phyloP scores from a whole-genome alignment of 1,140 invertebrate genomes.

The Cydia strobilella region DNA sequence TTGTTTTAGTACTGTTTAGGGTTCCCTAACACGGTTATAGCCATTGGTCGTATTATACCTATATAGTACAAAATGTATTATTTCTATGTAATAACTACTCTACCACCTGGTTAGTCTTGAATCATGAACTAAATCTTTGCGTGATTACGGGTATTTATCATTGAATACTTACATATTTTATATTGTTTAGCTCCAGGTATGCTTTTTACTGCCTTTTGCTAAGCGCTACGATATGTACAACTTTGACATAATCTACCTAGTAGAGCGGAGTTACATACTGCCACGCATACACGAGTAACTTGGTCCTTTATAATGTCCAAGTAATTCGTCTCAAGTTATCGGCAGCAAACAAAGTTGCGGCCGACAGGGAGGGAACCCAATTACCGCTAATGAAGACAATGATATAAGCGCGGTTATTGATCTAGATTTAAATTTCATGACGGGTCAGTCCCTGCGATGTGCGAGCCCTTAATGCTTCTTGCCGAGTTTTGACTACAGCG shows the following conservation, averaged over 20 bases:
- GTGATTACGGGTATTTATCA: too few species aligned
- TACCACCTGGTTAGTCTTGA: too few species aligned
- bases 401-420: conserved; percentile 80
- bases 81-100: too few species aligned
- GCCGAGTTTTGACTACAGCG: conserved; percentile 63
- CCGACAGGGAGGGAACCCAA: conserved; percentile 75
- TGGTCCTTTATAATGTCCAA: conserved; percentile 50
- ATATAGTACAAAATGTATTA: too few species aligned
- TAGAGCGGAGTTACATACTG: background rate
- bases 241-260: background rate
- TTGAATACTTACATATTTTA: too few species aligned
- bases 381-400: conserved; percentile 80
- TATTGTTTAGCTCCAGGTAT: too few species aligned
- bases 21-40: too few species aligned
- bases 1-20: too few species aligned
- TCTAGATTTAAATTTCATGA: conserved; percentile 81
- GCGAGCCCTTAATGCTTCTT: conserved; percentile 78
- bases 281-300: conserved; percentile 36
- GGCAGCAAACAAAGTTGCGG: conserved; percentile 75
- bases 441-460: conserved; percentile 77
- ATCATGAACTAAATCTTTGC: too few species aligned
- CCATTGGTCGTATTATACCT: too few species aligned
- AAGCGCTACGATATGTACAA: background rate
- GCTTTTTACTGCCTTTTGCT: too few species aligned
- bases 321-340: conserved; percentile 78